Percentiles rank a stretch among this genome's conserved stretches.
phyloP scores from a whole-genome alignment of 1,140 invertebrate species.

The Drosophila elegans region DNA sequence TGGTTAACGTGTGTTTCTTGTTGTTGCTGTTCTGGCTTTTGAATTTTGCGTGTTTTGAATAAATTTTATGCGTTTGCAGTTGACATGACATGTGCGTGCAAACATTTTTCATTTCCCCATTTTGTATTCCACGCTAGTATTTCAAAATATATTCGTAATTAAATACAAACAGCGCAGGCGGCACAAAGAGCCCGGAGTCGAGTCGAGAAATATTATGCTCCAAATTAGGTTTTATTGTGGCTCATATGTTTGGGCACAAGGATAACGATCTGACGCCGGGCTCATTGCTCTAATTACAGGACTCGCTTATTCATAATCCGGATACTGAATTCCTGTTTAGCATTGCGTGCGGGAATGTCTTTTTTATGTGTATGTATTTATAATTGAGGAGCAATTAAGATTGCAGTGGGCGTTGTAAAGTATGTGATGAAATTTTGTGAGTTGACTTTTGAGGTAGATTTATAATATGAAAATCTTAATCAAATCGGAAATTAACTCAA shows the following conservation, averaged over 20 bases:
- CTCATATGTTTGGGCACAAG: conserved; percentile 44
- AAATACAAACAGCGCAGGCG: conserved; percentile 53
- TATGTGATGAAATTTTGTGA: conserved; percentile 10
- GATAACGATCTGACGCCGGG: conserved; percentile 65
- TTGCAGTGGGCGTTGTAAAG: conserved; percentile 7
- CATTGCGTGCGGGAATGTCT: conserved; percentile 56
- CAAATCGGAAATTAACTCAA: not conserved
- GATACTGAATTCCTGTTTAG: conserved; percentile 39
- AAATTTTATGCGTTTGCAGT: conserved; percentile 82
- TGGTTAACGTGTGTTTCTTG: conserved; percentile 61
- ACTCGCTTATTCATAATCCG: conserved; percentile 61
- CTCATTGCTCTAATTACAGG: conserved; percentile 73
- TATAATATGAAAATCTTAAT: not conserved
- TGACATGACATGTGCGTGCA: conserved; percentile 83
- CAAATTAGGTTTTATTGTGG: conserved; percentile 78
- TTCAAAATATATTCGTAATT: conserved; percentile 81
- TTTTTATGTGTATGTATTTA: conserved; percentile 25
- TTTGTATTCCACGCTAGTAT: conserved; percentile 78
- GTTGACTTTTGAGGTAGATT: not conserved
- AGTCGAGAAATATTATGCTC: conserved; percentile 58
- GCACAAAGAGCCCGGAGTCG: conserved; percentile 11
- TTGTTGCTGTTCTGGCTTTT: conserved; percentile 58
- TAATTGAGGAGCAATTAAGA: conserved; percentile 48
- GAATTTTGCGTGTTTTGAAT: conserved; percentile 78
- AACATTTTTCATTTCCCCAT: conserved; percentile 79